These are phyloP conservation scores for Cydia strobilella DNA, from an alignment of 1,140 invertebrate species.

Conservation along the genomic window DNA sequence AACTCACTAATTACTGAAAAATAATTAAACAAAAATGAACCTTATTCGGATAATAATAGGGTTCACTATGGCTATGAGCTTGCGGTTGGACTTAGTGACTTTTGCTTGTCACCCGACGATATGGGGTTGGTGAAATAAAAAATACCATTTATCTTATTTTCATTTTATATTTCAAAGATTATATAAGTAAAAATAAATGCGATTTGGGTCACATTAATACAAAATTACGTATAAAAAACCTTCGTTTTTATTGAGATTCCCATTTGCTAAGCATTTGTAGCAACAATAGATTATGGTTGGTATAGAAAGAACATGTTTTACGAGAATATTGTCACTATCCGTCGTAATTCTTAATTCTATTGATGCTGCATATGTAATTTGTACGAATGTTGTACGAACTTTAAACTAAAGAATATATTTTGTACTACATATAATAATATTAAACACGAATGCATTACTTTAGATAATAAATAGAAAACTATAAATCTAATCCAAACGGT, in stretches of 20 bases:
- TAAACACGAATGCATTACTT: conserved; percentile 42
- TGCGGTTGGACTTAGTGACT: no score
- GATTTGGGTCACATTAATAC: conserved; percentile 54
- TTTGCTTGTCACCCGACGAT: no score
- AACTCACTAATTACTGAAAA: no score
- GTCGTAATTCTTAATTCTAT: neutral
- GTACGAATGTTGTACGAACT: conserved; percentile 21
- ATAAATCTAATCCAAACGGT: conserved; percentile 31
- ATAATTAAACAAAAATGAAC: no score
- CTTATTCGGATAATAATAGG: no score
- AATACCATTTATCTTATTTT: conserved; percentile 26
- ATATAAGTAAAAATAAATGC: conserved; percentile 51
- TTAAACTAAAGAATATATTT: conserved; percentile 45
- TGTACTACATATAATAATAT: conserved; percentile 46
- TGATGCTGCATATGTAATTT: conserved; percentile 21
- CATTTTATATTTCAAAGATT: conserved; percentile 38
- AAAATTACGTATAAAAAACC: conserved; percentile 46
- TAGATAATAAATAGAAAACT: conserved; percentile 45
- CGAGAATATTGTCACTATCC: neutral
- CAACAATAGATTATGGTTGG: neutral
- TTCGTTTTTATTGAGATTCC: conserved; percentile 28
- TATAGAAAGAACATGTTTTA: neutral
- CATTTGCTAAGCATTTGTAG: conserved; percentile 1
- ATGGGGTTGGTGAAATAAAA: neutral
- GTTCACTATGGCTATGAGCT: no score